Base-by-base conservation (phyloP, 2,797 vertebrate genomes). In the Gephyroberyx darwinii region DNA sequence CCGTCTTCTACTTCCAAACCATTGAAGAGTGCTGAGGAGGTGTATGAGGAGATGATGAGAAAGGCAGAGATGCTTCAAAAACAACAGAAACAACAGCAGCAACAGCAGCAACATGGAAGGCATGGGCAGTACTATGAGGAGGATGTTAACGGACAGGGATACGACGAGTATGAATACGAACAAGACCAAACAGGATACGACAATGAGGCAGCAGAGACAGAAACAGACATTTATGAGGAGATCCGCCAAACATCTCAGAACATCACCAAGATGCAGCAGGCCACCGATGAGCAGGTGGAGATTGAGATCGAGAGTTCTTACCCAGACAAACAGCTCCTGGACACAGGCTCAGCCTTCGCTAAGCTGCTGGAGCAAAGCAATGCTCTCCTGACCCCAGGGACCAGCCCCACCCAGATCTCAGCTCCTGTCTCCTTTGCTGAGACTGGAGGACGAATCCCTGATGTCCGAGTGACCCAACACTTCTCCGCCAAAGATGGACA, bases 11-110 rank as follows among this genome's bases (percentile, higher is more conserved):
- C 94, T 14, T 94, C 94, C 71, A 97, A 98, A 84, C 95, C 97
- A 31, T 91, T 99, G 51, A 99, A 99, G 88, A 99, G 97, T 0
- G 96, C 98, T 0, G 98, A 99, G 79, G 98, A 99, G 88, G 98
- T 97, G 52, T 99, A 99, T 0, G 98, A 99, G 84, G 98, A 99
- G 86, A 98, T 99, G 96, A 99, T 99, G 98, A 95, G 95, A 69
- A 99, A 99, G 87, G 97, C 98, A 1, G 96, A 99, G 86, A 91
- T 98, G 92, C 94, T 98, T 74, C 96, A 99, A 88, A 96, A 97
- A 83, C 93, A 94, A 82, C 93, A 94, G 66, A 93, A 93, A 66
- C 94, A 96, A 71, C 96, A 90, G 0, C 83, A 93, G 53, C 90
- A 94, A 63, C 94, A 91, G 59, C 89, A 87, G 39, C 88, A 88